Base-by-base conservation (phyloP, 2,888 invertebrate species). In the Chydorus sphaericus region DNA sequence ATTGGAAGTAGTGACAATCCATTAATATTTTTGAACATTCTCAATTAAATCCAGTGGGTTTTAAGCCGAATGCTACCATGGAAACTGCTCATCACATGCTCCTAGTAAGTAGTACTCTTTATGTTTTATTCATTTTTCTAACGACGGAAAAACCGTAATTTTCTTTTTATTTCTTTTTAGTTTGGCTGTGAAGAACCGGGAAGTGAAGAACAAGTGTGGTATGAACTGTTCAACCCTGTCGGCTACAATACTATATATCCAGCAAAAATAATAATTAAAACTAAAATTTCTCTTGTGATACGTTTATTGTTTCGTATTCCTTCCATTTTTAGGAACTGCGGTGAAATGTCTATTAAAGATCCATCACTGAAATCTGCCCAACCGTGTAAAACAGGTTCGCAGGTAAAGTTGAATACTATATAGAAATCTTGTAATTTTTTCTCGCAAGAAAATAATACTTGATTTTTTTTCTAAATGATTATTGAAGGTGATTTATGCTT, bases 11-110 rank as follows among this genome's bases (percentile, higher is more conserved):
- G 14, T 14, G 51, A 14, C 16, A 36, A 36, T 36, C n/a, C 8
- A 8, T 57, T 48, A 14, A 56, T 30, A 37, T 8, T 55, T 11
- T 20, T 33, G 20, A n/a, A 29, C 36, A n/a, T 44, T 28, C 20
- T 51, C 0, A 8, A 8, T 3, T n/a, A n/a, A 57, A 75, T 77
- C 51, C 71, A 86, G 90, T 88, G 65, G 91, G 89, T 48, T 97
- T 92, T 69, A 80, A 87, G 69, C 92, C 94, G 2, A 88, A 92
- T 66, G 89, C 91, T 1, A 82, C 87, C 11, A 88, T 87, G 85
- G 77, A 84, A 66, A 86, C 83, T 4, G 89, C 90, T 10, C 94
- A 94, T 73, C 94, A 94, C 69, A 92, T 94, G 81, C 73, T 94
- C 51, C 70, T 94, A 1, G n/a, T n/a, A n/a, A n/a, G n/a, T n/a